Conservation (phyloP, 2,888 invertebrate genomes). For the Tetragnatha montana region DNA sequence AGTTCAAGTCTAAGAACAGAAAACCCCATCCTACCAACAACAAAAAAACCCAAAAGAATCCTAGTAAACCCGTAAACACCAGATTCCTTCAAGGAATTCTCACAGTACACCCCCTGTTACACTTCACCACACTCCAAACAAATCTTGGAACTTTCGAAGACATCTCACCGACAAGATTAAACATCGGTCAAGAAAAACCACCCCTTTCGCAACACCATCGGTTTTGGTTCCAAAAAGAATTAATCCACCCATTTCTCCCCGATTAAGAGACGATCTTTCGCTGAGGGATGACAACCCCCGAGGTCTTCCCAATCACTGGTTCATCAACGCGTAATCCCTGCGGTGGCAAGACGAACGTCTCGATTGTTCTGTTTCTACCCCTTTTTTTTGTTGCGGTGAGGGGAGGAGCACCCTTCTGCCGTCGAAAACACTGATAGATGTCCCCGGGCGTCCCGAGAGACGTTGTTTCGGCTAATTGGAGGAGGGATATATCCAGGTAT, state of each 20-base stretch:
- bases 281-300: slow-evolving; percentile 20
- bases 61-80: not conserved
- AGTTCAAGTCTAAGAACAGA: no score
- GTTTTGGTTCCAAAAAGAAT: slow-evolving; percentile 5
- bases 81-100: no score
- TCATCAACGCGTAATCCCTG: slow-evolving; percentile 59
- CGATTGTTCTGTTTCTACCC: slow-evolving; percentile 25
- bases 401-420: not conserved
- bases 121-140: no score
- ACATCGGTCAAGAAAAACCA: not conserved
- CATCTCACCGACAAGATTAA: not conserved
- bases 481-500: no score
- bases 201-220: not conserved
- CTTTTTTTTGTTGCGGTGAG: not conserved
- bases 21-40: not conserved
- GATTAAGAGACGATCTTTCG: slow-evolving; percentile 27
- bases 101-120: not conserved
- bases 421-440: not conserved
- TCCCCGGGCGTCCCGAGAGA: not conserved
- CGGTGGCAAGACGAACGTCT: slow-evolving; percentile 41
- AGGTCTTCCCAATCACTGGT: slow-evolving; percentile 41
- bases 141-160: not conserved
- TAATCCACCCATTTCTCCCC: slow-evolving; percentile 37
- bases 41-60: not conserved
- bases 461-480: not conserved